Evolutionary conservation across 2,888 invertebrate genomes (phyloP), one percentile per base, ranked within the genome.

Genomic region (Acanthosepion lycidas): DNA sequence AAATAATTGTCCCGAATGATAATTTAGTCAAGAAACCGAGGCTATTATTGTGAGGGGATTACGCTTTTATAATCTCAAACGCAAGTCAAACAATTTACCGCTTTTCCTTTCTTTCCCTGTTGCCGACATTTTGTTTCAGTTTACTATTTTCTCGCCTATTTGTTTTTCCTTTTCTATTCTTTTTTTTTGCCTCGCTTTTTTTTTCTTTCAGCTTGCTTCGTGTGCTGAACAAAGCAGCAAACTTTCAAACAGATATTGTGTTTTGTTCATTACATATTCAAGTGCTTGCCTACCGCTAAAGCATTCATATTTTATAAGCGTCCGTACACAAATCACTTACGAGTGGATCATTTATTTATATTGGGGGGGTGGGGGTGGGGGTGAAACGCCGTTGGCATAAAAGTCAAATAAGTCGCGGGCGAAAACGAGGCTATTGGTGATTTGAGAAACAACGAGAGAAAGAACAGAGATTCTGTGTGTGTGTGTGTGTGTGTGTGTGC

Each of bases 301-400:
- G n/a, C 78, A 33, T 78, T 78, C 78, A 78, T 78, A 78, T 78
- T 78, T 78, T 78, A 78, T 78, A 78, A 78, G 78, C 78, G 78
- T 78, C 78, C 78, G 78, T 78, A n/a, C 78, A n/a, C 78, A 78
- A 78, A 78, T 78, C 78, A 78, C 78, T 78, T 78, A 78, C 78
- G 78, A 78, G 78, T n/a, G 78, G 15, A 78, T 78, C n/a, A 78
- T 78, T 78, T 78, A 78, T 78, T 78, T 78, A 78, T 78, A 78
- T n/a, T 78, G 78, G 12, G n/a, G 78, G 18, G 33, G 78, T 2
- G n/a, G 78, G n/a, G 15, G n/a, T n/a, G n/a, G n/a, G n/a, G n/a
- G n/a, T n/a, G n/a, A n/a, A 33, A 78, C n/a, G 78, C n/a, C 78
- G n/a, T n/a, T 78, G 23, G 78, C n/a, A 78, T 78, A n/a, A n/a